Base-by-base conservation (phyloP, 2,888 invertebrate genomes). In the Rhorus exstirpatorius region DNA sequence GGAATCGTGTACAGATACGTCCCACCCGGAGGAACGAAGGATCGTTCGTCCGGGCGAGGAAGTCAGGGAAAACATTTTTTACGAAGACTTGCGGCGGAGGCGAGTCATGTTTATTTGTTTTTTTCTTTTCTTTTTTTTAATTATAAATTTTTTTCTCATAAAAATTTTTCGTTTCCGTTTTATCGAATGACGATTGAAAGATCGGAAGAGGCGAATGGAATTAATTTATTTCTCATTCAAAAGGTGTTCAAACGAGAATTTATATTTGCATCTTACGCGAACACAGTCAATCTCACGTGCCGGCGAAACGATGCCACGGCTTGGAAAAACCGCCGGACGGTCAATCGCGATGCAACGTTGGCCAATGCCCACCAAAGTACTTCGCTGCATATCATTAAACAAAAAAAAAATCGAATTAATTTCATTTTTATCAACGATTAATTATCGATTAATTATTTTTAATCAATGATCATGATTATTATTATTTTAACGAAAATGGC, bases 1-100 rank as follows among this genome's bases (percentile, higher is more conserved):
- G 98, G 97, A 14, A 96, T 98, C 87, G 97, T 97, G 93, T 98
- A 98, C 93, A 97, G 97, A 92, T 98, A 97, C 91, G 94, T 97
- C 72, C 94, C 97, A 74, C 97, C 97, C 51, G 93, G 95, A 76
- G 93, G 94, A 35, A 38, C 70, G 21, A 81, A 65, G 24, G 79
- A 84, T 17, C 76, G 80, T 24, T 12, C 31, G 60, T 4, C 75
- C 63, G 12, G 58, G n/a, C n/a, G n/a, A n/a, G n/a, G n/a, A n/a
- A n/a, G 38, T 38, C 68, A 53, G 41, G 67, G 53, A 35, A 83
- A 78, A 53, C 75, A 70, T 55, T 14, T 49, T 74, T 55, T 53
- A 70, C 60, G 58, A 95, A 96, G 89, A 94, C 96, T 10, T 98
- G 98, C 89, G 98, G 97, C 0, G 97, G 96, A 89, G 97, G 97